Evolutionary conservation across 2,113 vertebrate genomes (phyloP).

Genomic region (Stegostoma tigrinum): DNA sequence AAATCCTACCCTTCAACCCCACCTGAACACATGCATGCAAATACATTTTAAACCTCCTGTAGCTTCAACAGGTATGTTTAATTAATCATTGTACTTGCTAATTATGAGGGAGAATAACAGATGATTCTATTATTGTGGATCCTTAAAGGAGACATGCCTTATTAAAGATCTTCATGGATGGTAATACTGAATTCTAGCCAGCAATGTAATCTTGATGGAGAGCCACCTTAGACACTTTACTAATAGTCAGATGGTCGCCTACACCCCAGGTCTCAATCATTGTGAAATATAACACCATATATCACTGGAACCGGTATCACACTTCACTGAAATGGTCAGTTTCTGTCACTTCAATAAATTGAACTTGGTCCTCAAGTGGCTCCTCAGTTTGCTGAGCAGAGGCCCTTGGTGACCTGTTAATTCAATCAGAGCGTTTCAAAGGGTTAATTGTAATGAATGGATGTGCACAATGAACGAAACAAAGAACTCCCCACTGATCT

Average conservation of each 20-base stretch:
- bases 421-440: constrained; percentile 7
- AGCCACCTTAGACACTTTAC: neutral
- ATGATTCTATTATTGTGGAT: too few species aligned
- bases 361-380: constrained; percentile 8
- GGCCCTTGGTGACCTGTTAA: constrained; percentile 20
- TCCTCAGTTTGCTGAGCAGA: constrained; percentile 18
- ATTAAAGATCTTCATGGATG: neutral
- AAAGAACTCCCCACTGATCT: constrained; percentile 20
- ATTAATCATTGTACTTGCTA: neutral
- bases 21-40: neutral
- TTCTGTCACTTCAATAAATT: neutral
- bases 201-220: neutral
- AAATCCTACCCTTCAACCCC: neutral
- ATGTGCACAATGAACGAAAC: constrained; percentile 12
- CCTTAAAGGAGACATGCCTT: neutral
- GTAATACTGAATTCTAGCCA: neutral
- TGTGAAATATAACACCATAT: neutral
- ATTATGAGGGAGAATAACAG: neutral
- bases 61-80: neutral
- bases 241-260: neutral
- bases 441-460: constrained; percentile 34
- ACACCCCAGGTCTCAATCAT: neutral
- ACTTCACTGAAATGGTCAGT: neutral
- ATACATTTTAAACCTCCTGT: neutral
- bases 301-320: neutral